Percentiles rank a stretch among this genome's conserved stretches.
These are phyloP conservation scores for Capra hircus DNA, from an alignment of 2,113 vertebrate genomes.

Conservation along the genomic window DNA sequence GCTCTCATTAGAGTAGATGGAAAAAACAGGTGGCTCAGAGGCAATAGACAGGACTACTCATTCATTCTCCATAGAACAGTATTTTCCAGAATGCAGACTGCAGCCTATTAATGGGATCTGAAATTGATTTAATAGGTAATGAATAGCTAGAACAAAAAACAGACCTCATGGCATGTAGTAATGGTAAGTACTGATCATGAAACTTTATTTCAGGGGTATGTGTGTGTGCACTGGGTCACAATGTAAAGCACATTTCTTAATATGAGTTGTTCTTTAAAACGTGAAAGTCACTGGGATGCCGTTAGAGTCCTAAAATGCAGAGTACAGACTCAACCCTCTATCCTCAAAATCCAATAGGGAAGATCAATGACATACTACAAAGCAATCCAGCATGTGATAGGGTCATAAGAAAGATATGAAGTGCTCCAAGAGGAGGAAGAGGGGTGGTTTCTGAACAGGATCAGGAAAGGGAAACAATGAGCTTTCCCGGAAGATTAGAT, in stretches of 20 bases:
- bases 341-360: not conserved
- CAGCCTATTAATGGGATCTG: not conserved
- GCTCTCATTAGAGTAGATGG: constrained; percentile 40
- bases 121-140: constrained; percentile 14
- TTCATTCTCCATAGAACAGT: not conserved
- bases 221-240: not conserved
- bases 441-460: not conserved
- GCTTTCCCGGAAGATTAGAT: not conserved
- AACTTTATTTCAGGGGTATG: not conserved
- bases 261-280: not conserved
- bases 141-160: not conserved
- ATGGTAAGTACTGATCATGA: not conserved
- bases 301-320: not conserved
- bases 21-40: constrained; percentile 38
- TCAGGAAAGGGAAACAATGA: not conserved
- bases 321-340: not conserved
- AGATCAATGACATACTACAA: not conserved
- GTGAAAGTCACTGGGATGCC: not conserved
- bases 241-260: not conserved
- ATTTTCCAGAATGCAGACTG: constrained; percentile 7
- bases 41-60: not conserved
- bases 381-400: not conserved
- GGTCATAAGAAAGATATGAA: not conserved
- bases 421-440: not conserved
- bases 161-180: not conserved